Evolutionary conservation across 2,888 invertebrate species (phyloP), one percentile per base, ranked within the genome.

Genomic region (Lutraria lutraria): DNA sequence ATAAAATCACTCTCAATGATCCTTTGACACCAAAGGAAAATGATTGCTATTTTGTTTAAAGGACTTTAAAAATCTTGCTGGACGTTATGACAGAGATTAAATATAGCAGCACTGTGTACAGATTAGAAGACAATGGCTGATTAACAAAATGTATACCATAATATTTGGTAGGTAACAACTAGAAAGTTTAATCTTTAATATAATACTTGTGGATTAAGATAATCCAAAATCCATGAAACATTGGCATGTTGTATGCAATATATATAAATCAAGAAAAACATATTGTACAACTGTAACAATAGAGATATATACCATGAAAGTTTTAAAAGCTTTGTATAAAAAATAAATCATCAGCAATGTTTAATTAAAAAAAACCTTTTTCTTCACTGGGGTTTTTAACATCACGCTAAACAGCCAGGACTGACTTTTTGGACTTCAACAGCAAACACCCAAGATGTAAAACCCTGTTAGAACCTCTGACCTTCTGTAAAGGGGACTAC

Each of bases 131-230:
- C 25, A 68, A 68, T 68, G 12, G 12, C 12, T 68, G 63, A 68
- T 68, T 68, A 68, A 68, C 10, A n/a, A n/a, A 63, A 68, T 25
- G 4, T 76, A 76, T 76, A 76, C 31, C 31, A 76, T 25, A 76
- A 76, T 76, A 76, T 76, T 76, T 34, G 76, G 76, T 76, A 76
- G 76, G 76, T 34, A 76, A 76, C 76, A 76, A 34, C 29, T 19
- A 31, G 76, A 76, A 76, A 76, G 34, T 34, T 76, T 76, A 68
- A 68, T 68, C 63, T 68, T 6, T 0, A 21, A 68, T 25, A 25
- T n/a, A n/a, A 68, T 25, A 68, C 63, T n/a, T 68, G n/a, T 25
- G 6, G 63, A 68, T 68, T 68, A 25, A 68, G 6, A 25, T 68
- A 68, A 68, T 68, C 63, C 63, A 68, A 25, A 68, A 68, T 68